A percentile compares a stretch with the other conserved stretches of the same genome.
Evolutionary conservation across 1,140 invertebrate genomes (phyloP).

Genomic region (Bombus terrestris): DNA sequence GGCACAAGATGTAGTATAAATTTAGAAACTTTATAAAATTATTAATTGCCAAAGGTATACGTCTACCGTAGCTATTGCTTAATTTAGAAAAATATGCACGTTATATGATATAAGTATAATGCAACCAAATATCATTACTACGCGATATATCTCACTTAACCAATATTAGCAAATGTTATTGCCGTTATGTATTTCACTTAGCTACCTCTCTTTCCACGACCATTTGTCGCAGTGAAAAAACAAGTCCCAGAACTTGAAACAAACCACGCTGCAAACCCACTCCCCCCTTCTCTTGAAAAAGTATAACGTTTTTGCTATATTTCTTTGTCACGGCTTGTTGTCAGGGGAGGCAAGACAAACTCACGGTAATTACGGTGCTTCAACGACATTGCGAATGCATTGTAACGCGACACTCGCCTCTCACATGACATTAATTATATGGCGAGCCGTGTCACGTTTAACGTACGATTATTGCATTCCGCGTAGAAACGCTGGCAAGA

Average conservation of each 20-base stretch:
- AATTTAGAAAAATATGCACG: too few relatives aligned
- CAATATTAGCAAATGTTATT: too few relatives aligned
- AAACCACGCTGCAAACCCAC: not conserved
- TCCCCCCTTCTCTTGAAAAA: not conserved
- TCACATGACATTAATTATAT: constrained; percentile 48
- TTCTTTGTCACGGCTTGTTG: not conserved
- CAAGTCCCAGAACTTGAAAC: not conserved
- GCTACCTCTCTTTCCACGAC: not conserved
- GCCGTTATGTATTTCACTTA: too few relatives aligned
- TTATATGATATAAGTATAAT: too few relatives aligned
- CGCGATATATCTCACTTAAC: too few relatives aligned
- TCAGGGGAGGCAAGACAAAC: constrained; percentile 28
- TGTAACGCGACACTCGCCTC: constrained; percentile 33
- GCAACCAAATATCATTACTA: too few relatives aligned
- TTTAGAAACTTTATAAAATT: too few relatives aligned
- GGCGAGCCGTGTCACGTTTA: constrained; percentile 45
- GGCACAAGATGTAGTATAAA: too few relatives aligned
- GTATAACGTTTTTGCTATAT: not conserved
- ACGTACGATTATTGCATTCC: constrained; percentile 58
- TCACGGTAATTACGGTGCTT: constrained; percentile 44
- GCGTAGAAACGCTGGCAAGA: constrained; percentile 19
- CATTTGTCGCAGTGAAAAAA: not conserved
- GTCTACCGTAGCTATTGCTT: too few relatives aligned
- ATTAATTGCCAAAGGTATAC: too few relatives aligned
- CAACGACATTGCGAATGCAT: constrained; percentile 43